Base-by-base conservation (phyloP, 2,888 invertebrate species). In the Agriopis leucophaearia region DNA sequence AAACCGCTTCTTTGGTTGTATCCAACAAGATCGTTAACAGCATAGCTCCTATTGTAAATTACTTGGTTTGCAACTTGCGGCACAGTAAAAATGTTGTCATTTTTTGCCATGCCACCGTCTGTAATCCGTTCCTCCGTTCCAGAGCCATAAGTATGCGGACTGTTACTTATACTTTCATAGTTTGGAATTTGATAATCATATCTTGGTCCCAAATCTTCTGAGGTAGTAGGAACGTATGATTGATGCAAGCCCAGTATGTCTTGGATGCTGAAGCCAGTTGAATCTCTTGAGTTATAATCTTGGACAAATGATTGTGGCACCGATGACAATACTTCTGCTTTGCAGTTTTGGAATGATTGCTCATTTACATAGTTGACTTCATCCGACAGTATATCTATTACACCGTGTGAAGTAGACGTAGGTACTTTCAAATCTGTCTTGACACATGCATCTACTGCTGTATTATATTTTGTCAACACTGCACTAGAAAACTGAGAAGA, bases 281-380 rank as follows among this genome's bases (percentile, higher is more conserved):
- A 94, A 73, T 94, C 94, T 76, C 93, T 88, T 3, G 94, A 94
- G 70, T 94, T 94, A 62, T 91, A 94, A 72, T 94, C 94, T 79
- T 92, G 94, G 1, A 83, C 84, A 64, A 89, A 90, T 7, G 88
- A 77, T 72, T 85, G 86, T 40, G 88, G 84, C 66, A 90, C 78
- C 3, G 88, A 77, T n/a, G 88, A 81, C 42, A 89, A 64, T 35
- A 82, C 82, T 78, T 91, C 91, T 48, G 85, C 70, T 74, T 91
- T 93, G 65, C 82, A 87, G 60, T 89, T 88, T 36, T 82, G 75
- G 68, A 86, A 91, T 8, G 81, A 50, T 69, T 47, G 54, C 8
- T 80, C 89, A 61, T 75, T 81, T 36, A 79, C 75, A 64, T 88
- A 92, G 64, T 72, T 85, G 0, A 80, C 80, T 55, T 85, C 84